Evolutionary conservation across 2,113 vertebrate genomes (phyloP).

Genomic region (Nesogale talazaci): DNA sequence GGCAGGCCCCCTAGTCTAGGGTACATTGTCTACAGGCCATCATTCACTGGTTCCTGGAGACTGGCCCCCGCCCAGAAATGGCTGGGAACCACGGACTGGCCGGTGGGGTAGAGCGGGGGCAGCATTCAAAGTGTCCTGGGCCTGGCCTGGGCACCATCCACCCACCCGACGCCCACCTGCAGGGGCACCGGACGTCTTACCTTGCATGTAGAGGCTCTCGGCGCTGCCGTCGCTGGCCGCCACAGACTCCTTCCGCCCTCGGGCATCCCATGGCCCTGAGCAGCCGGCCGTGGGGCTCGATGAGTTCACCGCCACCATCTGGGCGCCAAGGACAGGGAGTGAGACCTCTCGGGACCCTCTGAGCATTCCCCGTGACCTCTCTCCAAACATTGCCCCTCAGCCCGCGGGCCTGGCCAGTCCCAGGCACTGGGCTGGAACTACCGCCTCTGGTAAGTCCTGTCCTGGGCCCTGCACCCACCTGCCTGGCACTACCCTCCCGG

Average conservation of each 20-base stretch:
- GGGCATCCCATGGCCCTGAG: constrained; percentile 90
- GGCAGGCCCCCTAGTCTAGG: neutral
- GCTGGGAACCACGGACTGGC: neutral
- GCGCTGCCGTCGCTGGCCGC: constrained; percentile 90
- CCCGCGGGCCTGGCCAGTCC: too few species aligned
- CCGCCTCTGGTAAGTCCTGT: rapidly evolving
- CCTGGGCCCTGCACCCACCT: neutral
- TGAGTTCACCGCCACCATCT: constrained; percentile 89
- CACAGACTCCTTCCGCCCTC: constrained; percentile 89
- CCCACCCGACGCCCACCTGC: too few species aligned
- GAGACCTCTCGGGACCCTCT: neutral
- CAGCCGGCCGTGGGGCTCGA: constrained; percentile 89
- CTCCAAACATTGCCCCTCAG: neutral
- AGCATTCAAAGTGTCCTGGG: neutral
- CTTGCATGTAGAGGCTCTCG: constrained; percentile 96
- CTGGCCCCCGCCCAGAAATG: neutral
- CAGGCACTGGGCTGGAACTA: too few species aligned
- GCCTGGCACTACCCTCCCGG: rapidly evolving
- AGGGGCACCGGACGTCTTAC: constrained; percentile 76
- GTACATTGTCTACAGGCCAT: neutral
- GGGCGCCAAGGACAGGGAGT: constrained; percentile 7
- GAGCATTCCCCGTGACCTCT: neutral
- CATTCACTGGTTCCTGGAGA: neutral
- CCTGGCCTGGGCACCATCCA: neutral
- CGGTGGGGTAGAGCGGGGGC: neutral